Evolutionary conservation across 2,113 vertebrate genomes (phyloP).

Genomic region (Nycticebus coucang): DNA sequence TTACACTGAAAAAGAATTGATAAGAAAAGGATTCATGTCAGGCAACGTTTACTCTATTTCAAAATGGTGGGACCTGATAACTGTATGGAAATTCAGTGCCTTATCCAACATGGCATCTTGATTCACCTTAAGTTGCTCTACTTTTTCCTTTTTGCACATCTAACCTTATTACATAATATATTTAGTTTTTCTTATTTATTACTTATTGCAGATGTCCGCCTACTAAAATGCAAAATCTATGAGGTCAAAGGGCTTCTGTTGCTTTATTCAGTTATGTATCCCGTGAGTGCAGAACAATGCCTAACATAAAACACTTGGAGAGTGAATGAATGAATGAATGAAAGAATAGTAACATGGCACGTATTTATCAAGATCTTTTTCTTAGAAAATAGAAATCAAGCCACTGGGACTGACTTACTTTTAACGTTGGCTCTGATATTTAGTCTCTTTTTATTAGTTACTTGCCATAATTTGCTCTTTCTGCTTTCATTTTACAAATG

Average conservation of each 20-base stretch:
- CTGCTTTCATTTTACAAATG: constrained; percentile 20
- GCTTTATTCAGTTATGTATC: neutral
- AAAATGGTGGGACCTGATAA: neutral
- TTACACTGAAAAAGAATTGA: neutral
- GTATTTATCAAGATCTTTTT: neutral
- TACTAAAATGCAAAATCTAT: neutral
- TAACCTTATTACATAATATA: neutral
- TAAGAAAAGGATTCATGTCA: neutral
- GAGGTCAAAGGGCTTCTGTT: neutral
- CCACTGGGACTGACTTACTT: neutral
- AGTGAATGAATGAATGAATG: neutral
- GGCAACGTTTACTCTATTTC: neutral
- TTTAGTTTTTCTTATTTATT: neutral
- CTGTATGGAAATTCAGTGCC: neutral
- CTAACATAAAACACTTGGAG: neutral
- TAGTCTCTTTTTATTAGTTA: neutral
- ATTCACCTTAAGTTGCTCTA: neutral
- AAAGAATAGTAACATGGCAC: neutral
- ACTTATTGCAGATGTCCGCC: neutral
- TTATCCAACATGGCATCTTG: neutral
- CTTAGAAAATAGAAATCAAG: neutral
- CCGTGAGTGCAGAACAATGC: neutral
- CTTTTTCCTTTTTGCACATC: neutral
- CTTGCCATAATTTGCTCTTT: neutral
- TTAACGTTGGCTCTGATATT: neutral